A percentile compares a stretch with the other conserved stretches of the same genome.
phyloP scores from a whole-genome alignment of 2,797 vertebrate species.

The Coracias cyanogaster region DNA sequence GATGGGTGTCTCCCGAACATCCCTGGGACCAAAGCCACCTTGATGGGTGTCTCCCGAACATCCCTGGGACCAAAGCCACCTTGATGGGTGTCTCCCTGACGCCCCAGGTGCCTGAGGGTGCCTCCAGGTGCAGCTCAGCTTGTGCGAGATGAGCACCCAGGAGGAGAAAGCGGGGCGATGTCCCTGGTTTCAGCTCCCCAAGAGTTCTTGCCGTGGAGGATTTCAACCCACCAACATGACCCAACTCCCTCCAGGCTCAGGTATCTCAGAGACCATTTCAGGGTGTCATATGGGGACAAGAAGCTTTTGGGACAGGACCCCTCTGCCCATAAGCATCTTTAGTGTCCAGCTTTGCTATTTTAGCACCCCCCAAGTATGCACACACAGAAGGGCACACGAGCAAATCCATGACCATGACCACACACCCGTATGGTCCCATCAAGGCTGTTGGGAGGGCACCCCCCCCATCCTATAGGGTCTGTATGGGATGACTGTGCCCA shows the following conservation, averaged over 20 bases:
- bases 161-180: accelerated
- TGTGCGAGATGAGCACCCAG: accelerated
- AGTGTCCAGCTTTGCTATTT: background rate
- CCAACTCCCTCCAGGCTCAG: accelerated
- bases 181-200: accelerated
- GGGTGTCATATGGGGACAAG: accelerated
- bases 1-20: accelerated
- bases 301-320: background rate
- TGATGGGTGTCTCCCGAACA: accelerated
- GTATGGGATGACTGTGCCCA: background rate
- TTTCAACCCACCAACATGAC: accelerated
- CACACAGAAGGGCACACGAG: accelerated
- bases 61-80: background rate
- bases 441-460: background rate
- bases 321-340: background rate
- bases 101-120: accelerated
- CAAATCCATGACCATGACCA: background rate
- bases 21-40: background rate
- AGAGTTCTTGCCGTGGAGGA: accelerated
- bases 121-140: background rate
- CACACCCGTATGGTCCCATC: accelerated
- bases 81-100: accelerated
- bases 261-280: accelerated
- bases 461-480: too few relatives aligned
- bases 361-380: accelerated